phyloP scores from a whole-genome alignment of 1,140 invertebrate genomes.

The Eubasilissa regina region DNA sequence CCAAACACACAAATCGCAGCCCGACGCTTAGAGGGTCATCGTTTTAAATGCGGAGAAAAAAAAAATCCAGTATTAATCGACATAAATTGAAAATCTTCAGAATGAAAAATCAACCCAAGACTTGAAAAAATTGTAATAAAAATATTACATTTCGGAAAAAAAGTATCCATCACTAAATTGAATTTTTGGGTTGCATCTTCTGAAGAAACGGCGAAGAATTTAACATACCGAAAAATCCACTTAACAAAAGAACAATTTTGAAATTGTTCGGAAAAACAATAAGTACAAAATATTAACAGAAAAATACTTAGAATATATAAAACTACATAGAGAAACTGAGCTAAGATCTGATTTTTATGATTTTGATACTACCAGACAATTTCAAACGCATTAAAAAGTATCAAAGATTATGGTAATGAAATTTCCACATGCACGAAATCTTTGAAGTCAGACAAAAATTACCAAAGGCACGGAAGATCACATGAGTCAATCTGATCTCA shows the following conservation, averaged over 20 bases:
- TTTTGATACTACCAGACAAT: too few species aligned
- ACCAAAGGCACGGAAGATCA: too few species aligned
- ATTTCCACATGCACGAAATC: too few species aligned
- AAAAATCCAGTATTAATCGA: slow-evolving; percentile 30
- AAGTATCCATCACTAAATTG: not conserved
- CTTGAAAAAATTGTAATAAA: slow-evolving; percentile 25
- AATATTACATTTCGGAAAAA: not conserved
- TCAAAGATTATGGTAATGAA: too few species aligned
- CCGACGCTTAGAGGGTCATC: slow-evolving; percentile 15
- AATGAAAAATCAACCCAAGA: slow-evolving; percentile 39
- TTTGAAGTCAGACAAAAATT: too few species aligned
- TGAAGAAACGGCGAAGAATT: not conserved
- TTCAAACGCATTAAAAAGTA: too few species aligned
- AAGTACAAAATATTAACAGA: not conserved
- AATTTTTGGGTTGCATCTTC: not conserved
- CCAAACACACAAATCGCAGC: not conserved
- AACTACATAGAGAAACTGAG: not conserved
- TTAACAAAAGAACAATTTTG: not conserved
- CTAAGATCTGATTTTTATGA: slow-evolving; percentile 10
- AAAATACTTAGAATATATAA: not conserved
- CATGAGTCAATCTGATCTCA: too few species aligned
- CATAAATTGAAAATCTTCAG: slow-evolving; percentile 33
- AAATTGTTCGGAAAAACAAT: not conserved
- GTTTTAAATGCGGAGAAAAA: slow-evolving; percentile 43
- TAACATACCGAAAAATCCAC: not conserved